Percentiles rank a stretch among this genome's conserved stretches.
Conservation (phyloP, 2,888 invertebrate genomes). For the Volucella inflata region DNA sequence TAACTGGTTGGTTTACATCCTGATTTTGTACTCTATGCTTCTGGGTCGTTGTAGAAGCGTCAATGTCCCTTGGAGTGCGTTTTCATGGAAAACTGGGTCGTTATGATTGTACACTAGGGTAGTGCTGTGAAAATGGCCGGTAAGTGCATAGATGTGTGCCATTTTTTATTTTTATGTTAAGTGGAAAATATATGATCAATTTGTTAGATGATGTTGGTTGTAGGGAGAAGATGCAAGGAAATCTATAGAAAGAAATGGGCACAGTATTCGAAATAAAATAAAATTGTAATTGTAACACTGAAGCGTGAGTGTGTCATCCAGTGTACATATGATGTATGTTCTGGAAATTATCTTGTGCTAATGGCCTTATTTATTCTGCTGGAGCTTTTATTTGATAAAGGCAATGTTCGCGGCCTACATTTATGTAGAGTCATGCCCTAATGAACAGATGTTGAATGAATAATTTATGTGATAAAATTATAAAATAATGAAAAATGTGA, state of each 20-base stretch:
- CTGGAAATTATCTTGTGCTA: slow-evolving; percentile 17
- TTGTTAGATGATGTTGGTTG: slow-evolving; percentile 19
- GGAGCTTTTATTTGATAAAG: slow-evolving; percentile 33
- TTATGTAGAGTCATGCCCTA: not conserved
- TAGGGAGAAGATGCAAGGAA: not conserved
- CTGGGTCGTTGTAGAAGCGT: slow-evolving; percentile 54
- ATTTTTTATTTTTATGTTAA: slow-evolving; percentile 32
- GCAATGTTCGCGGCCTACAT: slow-evolving; percentile 10
- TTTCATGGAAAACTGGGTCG: slow-evolving; percentile 53
- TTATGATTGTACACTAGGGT: slow-evolving; percentile 30
- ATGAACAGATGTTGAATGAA: slow-evolving; percentile 3
- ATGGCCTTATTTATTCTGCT: slow-evolving; percentile 13
- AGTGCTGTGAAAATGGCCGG: slow-evolving; percentile 15
- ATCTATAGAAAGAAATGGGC: slow-evolving; percentile 24
- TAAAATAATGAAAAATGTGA: no score
- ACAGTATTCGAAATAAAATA: slow-evolving; percentile 26
- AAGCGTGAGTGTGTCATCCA: not conserved
- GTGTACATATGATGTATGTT: not conserved
- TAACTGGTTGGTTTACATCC: slow-evolving; percentile 43
- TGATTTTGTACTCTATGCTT: slow-evolving; percentile 65
- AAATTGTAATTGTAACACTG: not conserved
- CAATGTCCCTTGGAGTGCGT: slow-evolving; percentile 72
- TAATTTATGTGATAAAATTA: slow-evolving; percentile 41
- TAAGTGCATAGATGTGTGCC: slow-evolving; percentile 41
- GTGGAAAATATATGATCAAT: slow-evolving; percentile 40